These are phyloP conservation scores for Mystacides longicornis DNA, from an alignment of 2,888 invertebrate genomes.

Conservation along the genomic window DNA sequence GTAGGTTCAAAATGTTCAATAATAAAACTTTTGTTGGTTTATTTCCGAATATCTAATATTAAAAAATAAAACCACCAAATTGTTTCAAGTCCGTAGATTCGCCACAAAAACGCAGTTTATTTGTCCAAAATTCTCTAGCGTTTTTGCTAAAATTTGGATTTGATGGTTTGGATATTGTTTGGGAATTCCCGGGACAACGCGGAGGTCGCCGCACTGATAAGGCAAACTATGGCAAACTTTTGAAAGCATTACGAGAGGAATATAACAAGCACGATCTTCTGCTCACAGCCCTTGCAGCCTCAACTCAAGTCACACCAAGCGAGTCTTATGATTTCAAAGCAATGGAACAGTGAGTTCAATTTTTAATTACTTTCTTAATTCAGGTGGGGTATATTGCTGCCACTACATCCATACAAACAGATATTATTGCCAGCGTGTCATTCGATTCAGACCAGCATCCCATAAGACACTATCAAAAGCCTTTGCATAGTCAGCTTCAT, in stretches of 20 bases:
- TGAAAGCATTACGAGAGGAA: conserved; percentile 49
- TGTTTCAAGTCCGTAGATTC: neutral
- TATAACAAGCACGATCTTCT: conserved; percentile 48
- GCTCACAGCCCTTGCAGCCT: conserved; percentile 54
- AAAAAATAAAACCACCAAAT: no score
- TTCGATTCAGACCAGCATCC: no score
- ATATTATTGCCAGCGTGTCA: no score
- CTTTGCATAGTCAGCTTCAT: no score
- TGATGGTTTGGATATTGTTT: conserved; percentile 66
- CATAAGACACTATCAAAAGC: no score
- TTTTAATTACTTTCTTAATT: no score
- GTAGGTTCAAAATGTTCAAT: no score
- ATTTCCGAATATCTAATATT: no score
- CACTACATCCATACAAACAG: no score
- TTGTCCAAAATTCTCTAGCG: conserved; percentile 49
- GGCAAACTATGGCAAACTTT: conserved; percentile 44
- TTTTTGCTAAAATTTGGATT: conserved; percentile 53
- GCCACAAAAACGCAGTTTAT: conserved; percentile 29
- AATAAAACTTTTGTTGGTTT: no score
- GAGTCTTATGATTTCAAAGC: conserved; percentile 49
- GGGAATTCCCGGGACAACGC: conserved; percentile 55
- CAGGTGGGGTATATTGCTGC: no score
- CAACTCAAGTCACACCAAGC: conserved; percentile 42
- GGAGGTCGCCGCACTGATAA: conserved; percentile 33
- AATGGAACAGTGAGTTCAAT: neutral